Conservation (phyloP, 2,888 invertebrate species). For the Drosophila infuscata region DNA sequence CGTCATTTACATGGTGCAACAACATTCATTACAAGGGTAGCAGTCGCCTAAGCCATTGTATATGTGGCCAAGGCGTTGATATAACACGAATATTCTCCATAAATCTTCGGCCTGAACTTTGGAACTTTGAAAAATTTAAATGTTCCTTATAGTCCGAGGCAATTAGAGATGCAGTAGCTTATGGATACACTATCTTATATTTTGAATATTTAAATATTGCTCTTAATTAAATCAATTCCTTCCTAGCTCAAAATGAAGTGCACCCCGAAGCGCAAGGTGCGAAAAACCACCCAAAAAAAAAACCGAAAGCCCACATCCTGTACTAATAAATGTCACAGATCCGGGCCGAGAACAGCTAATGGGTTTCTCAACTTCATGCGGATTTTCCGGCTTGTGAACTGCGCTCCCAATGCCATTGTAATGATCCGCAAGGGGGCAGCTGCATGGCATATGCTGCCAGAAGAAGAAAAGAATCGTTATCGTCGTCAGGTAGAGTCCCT, state of each 20-base stretch:
- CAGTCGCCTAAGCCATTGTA: conserved; percentile 2
- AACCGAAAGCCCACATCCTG: not conserved
- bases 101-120: not conserved
- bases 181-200: not conserved
- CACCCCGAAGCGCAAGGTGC: not conserved
- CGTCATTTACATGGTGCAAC: conserved; percentile 52
- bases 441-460: not conserved
- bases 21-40: conserved; percentile 46
- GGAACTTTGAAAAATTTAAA: not conserved
- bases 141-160: not conserved
- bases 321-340: not conserved
- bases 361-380: not conserved
- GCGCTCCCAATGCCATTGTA: not conserved
- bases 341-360: not conserved
- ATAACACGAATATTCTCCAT: not conserved
- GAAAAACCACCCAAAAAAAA: not conserved
- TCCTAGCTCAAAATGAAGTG: not conserved
- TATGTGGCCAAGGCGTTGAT: not conserved
- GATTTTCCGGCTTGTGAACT: not conserved
- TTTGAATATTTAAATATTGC: not conserved
- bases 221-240: not conserved
- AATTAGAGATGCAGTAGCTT: not conserved
- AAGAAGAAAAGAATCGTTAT: not conserved
- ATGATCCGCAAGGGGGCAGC: not conserved
- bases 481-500: not conserved